phyloP scores from a whole-genome alignment of 2,888 invertebrate genomes.

The Cylindroiulus punctatus region DNA sequence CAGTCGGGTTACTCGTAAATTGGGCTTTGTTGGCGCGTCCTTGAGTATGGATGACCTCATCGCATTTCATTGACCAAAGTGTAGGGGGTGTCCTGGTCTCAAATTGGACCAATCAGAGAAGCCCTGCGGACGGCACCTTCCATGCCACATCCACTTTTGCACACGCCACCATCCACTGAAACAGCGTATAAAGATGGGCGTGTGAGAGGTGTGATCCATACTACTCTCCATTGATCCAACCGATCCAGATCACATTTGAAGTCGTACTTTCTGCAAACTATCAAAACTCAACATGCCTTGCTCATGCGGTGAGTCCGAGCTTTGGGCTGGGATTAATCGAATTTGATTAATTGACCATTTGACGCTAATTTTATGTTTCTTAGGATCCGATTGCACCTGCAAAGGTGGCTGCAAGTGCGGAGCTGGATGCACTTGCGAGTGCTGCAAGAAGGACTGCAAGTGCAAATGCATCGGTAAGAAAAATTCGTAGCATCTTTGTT shows the following conservation, averaged over 20 bases:
- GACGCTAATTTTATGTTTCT: too few species aligned
- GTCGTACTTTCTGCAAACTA: neutral
- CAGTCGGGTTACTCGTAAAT: too few species aligned
- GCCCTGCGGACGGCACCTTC: neutral
- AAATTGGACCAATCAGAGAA: neutral
- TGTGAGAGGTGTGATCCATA: neutral
- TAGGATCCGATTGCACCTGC: neutral
- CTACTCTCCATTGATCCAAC: neutral
- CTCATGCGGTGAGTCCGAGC: neutral
- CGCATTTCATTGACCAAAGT: neutral
- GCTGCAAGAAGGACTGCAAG: neutral
- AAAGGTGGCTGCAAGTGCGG: neutral
- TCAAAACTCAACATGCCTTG: slow-evolving; percentile 23
- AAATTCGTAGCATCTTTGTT: neutral
- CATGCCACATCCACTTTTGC: neutral
- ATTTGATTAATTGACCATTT: neutral
- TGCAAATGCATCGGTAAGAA: slow-evolving; percentile 6
- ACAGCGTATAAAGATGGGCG: neutral
- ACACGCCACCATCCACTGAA: neutral
- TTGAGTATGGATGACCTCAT: neutral
- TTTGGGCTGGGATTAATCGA: too few species aligned
- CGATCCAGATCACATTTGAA: neutral
- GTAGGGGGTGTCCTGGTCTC: neutral
- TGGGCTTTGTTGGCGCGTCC: neutral
- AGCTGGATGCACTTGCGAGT: neutral